Percentiles rank a stretch among this genome's conserved stretches.
Conservation (phyloP, 2,888 invertebrate species). For the Cenopis cana region DNA sequence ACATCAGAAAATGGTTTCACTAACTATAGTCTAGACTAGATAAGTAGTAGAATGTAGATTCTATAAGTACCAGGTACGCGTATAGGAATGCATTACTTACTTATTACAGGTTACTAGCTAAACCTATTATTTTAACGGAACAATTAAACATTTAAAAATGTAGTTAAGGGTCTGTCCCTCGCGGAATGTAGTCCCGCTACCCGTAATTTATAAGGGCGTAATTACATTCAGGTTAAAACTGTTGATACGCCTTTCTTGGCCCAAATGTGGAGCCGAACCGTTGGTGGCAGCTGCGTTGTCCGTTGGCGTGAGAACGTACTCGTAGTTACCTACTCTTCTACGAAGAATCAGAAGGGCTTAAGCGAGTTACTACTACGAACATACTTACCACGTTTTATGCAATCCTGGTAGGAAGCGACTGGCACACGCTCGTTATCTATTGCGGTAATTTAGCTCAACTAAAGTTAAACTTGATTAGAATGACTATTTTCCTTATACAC, state of each 20-base stretch:
- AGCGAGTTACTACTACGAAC: background rate
- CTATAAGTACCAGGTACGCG: background rate
- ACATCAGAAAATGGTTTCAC: background rate
- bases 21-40: background rate
- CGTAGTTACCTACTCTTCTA: background rate
- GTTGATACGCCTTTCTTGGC: conserved; percentile 52
- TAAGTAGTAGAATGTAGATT: background rate
- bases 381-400: conserved; percentile 7
- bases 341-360: background rate
- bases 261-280: conserved; percentile 29
- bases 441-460: conserved; percentile 32
- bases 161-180: conserved; percentile 26
- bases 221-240: conserved; percentile 13
- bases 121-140: conserved; percentile 5
- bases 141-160: conserved; percentile 29
- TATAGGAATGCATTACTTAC: background rate
- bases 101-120: background rate
- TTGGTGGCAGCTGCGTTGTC: conserved; percentile 54
- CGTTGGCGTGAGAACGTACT: conserved; percentile 48
- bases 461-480: conserved; percentile 27
- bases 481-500: conserved; percentile 32
- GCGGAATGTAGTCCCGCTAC: conserved; percentile 18
- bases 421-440: conserved; percentile 17
- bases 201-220: conserved; percentile 61
- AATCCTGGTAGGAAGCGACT: conserved; percentile 2